A percentile compares a stretch with the other conserved stretches of the same genome.
These are phyloP conservation scores for Tethya wilhelma DNA, from an alignment of 37 sponge, comb jelly and placozoan genomes.

Conservation along the genomic window DNA sequence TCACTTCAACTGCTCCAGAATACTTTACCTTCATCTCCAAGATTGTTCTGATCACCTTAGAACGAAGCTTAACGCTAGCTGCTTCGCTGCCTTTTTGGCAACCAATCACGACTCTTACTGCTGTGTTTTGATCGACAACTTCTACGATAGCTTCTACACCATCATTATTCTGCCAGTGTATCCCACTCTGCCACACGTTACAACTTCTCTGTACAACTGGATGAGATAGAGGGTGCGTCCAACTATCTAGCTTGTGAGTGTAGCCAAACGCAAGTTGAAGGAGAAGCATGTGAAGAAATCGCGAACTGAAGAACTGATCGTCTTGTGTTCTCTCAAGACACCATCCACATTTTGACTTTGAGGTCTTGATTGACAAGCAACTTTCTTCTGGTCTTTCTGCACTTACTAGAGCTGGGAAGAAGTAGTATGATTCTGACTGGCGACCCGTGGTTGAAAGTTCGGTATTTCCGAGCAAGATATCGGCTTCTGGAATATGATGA, in stretches of 20 bases:
- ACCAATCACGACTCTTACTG: not conserved
- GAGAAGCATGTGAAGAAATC: constrained; percentile 20
- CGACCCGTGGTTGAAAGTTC: too few relatives aligned
- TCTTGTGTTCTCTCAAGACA: not conserved
- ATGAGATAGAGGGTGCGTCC: too few relatives aligned
- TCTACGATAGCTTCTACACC: constrained; percentile 3
- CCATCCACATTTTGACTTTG: constrained; percentile 3
- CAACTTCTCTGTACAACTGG: not conserved
- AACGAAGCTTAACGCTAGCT: constrained; percentile 4
- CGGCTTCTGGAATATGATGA: not conserved
- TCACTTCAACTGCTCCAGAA: too few relatives aligned
- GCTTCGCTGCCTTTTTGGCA: constrained; percentile 11
- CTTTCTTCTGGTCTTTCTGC: not conserved
- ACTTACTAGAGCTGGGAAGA: too few relatives aligned
- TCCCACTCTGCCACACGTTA: constrained; percentile 39
- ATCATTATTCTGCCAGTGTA: not conserved
- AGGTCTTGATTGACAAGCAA: not conserved
- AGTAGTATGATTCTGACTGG: too few relatives aligned
- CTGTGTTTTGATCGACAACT: constrained; percentile 13
- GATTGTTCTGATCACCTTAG: constrained; percentile 18
- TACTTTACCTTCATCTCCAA: too few relatives aligned
- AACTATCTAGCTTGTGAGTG: not conserved
- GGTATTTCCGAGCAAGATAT: not conserved
- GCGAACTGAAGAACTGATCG: not conserved
- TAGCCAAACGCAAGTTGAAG: not conserved